Conservation (phyloP, 2,888 invertebrate genomes). For the Orchesellides sinensis region DNA sequence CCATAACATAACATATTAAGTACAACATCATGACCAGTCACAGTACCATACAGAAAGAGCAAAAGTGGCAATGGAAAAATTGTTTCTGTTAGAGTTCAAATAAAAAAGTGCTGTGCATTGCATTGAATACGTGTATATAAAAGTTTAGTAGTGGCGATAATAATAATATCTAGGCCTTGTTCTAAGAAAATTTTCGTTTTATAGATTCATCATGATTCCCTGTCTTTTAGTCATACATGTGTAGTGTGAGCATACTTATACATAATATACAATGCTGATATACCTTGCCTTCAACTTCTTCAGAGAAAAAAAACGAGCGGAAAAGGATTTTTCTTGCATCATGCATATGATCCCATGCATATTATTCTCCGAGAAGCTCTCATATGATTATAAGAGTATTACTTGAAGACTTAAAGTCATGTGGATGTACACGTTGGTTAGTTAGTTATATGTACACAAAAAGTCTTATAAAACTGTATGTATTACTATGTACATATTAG, state of each 20-base stretch:
- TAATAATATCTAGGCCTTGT: slow-evolving; percentile 58
- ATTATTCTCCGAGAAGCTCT: slow-evolving; percentile 15
- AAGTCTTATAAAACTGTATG: background rate
- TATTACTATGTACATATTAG: slow-evolving; percentile 13
- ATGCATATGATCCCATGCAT: slow-evolving; percentile 59
- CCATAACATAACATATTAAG: too few species aligned
- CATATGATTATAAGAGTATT: too few species aligned
- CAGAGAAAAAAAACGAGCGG: slow-evolving; percentile 57
- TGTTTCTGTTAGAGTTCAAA: background rate
- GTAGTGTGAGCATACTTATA: too few species aligned
- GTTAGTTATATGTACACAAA: slow-evolving; percentile 6
- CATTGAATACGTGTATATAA: slow-evolving; percentile 13
- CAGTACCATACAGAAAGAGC: background rate
- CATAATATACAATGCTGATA: too few species aligned
- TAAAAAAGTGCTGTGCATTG: background rate
- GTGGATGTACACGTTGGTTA: background rate
- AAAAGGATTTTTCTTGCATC: slow-evolving; percentile 60
- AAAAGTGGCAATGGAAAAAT: slow-evolving; percentile 2
- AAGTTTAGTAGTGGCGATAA: slow-evolving; percentile 10
- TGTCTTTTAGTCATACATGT: slow-evolving; percentile 39
- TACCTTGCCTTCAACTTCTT: background rate
- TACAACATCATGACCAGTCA: too few species aligned
- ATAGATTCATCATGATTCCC: slow-evolving; percentile 51
- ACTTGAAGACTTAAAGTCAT: background rate
- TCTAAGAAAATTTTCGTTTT: slow-evolving; percentile 57